Conservation (phyloP, 2,797 vertebrate species). For the Hirundo rustica region DNA sequence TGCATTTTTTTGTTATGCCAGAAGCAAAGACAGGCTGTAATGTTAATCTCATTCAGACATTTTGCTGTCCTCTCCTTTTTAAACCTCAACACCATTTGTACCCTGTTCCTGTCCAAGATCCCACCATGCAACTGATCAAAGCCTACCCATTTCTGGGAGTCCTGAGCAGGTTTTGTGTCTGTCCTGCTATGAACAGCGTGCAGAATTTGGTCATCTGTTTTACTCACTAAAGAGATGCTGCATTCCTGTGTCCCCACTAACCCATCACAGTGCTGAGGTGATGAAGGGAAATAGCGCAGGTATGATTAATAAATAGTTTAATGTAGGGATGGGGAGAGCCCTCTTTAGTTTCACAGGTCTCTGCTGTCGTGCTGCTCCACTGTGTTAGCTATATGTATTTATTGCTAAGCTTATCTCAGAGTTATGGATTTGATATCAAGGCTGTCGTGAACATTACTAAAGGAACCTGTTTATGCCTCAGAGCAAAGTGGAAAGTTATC, state of each 20-base stretch:
- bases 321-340: not conserved
- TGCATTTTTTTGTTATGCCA: slow-evolving; percentile 40
- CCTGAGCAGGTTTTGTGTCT: not conserved
- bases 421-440: not conserved
- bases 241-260: not conserved
- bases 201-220: not conserved
- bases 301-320: not conserved
- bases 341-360: not conserved
- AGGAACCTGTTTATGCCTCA: not conserved
- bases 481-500: not conserved
- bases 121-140: not conserved
- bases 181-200: accelerated
- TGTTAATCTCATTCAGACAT: slow-evolving; percentile 19
- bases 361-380: not conserved
- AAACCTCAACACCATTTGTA: not conserved
- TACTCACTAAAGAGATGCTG: not conserved
- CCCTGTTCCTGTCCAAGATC: not conserved
- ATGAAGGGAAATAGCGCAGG: not conserved
- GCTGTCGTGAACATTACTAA: not conserved
- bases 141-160: not conserved
- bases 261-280: not conserved
- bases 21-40: not conserved
- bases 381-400: not conserved
- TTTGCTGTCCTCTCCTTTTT: not conserved
- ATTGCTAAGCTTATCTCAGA: slow-evolving; percentile 11